phyloP scores from a whole-genome alignment of 2,797 vertebrate genomes.

The Threskiornis aethiopicus region DNA sequence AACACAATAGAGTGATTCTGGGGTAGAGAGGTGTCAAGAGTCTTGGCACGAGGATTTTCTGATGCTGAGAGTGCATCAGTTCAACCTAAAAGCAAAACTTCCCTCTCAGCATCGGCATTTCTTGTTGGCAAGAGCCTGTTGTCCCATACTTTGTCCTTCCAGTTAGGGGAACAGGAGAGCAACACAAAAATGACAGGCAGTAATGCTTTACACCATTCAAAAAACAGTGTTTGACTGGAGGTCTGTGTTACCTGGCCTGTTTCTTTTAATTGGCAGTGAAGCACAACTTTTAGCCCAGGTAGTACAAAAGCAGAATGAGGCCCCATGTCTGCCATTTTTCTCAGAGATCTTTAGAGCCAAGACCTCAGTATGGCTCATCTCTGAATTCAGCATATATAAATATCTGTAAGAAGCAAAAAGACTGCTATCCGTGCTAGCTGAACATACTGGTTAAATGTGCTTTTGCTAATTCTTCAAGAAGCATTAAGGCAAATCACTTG shows the following conservation, averaged over 20 bases:
- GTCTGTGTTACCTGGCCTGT: background rate
- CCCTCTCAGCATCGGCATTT: background rate
- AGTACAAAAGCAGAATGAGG: background rate
- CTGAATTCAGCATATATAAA: background rate
- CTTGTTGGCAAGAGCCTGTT: background rate
- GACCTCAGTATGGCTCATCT: background rate
- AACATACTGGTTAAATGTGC: background rate
- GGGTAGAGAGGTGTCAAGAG: background rate
- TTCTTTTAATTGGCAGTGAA: background rate
- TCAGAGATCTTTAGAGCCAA: background rate
- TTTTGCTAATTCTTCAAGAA: background rate
- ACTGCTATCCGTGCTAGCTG: background rate
- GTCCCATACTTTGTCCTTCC: background rate
- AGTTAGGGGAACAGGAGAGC: background rate
- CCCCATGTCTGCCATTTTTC: background rate
- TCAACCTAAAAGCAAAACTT: background rate
- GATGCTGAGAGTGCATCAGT: background rate
- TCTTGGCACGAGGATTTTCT: background rate
- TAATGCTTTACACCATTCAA: background rate
- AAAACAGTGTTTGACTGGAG: background rate
- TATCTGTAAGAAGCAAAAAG: background rate
- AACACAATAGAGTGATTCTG: background rate
- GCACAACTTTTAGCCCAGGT: background rate
- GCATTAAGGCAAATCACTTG: background rate
- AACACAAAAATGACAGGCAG: background rate